Base-by-base conservation (phyloP, 2,113 vertebrate species). In the Bambusicola thoracicus region DNA sequence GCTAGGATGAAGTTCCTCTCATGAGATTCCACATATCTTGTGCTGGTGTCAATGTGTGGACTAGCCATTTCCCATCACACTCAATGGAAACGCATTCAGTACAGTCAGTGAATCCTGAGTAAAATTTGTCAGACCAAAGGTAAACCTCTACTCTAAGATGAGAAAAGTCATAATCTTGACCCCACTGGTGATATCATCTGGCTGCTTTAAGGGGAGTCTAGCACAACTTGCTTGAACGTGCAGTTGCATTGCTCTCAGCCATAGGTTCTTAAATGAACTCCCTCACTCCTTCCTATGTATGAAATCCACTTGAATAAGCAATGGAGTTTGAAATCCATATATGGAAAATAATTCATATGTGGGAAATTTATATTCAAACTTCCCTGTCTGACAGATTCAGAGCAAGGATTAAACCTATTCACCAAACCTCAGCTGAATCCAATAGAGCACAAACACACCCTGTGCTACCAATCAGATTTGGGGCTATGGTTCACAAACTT, bases 241-340 rank as follows among this genome's bases (percentile, higher is more conserved):
- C 10, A 56, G 13, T 63, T 56, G 30, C 48, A n/a, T 3, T 73
- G 63, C 19, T 51, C 68, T 53, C 22, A 86, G 68, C 32, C 9
- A 30, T 11, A 20, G 13, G 1, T 21, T 34, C 14, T 77, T 55
- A 32, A 38, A 51, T 36, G 1, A 73, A 69, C 86, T 75, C 36
- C 7, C 7, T 56, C 55, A 3, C 5, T 0, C 7, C 8, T 43
- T 3, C 12, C 34, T 12, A 22, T 1, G 3, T 8, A 2, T 73
- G 9, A 24, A 12, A 8, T n/a, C 48, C 25, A 68, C 30, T 5
- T 22, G 63, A 69, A n/a, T 68, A 32, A 61, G 8, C 30, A 68
- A 68, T 24, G 0, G 0, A 8, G 5, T 17, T 5, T 83, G 76
- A 73, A 92, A 92, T 27, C 22, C 1, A 1, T 69, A 73, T 32